These are phyloP conservation scores for Helicoverpa zea DNA, from an alignment of 1,140 invertebrate species.

Conservation along the genomic window DNA sequence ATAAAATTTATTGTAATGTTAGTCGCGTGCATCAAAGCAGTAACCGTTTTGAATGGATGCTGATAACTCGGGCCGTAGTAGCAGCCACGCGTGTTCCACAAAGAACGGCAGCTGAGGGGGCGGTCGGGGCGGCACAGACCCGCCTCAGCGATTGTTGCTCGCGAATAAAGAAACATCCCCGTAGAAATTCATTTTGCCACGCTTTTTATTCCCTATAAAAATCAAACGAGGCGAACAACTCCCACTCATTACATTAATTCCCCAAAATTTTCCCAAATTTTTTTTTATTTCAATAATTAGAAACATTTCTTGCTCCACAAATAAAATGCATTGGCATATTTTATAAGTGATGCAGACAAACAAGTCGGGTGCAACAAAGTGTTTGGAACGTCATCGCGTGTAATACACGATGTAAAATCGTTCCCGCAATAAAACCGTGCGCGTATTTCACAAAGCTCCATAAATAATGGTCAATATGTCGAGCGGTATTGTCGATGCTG, in stretches of 20 bases:
- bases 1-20: slow-evolving; percentile 8
- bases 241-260: slow-evolving; percentile 26
- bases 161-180: slow-evolving; percentile 53
- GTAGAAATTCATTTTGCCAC: slow-evolving; percentile 62
- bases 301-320: slow-evolving; percentile 16
- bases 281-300: slow-evolving; percentile 38
- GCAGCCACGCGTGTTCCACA: slow-evolving; percentile 54
- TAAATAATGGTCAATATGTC: slow-evolving; percentile 86
- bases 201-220: slow-evolving; percentile 56
- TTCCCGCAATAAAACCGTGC: slow-evolving; percentile 82
- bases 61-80: slow-evolving; percentile 21
- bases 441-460: slow-evolving; percentile 78
- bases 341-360: slow-evolving; percentile 53
- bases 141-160: slow-evolving; percentile 65
- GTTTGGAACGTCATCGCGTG: slow-evolving; percentile 72
- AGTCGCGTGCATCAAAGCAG: slow-evolving; percentile 38
- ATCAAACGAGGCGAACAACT: slow-evolving; percentile 22
- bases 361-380: slow-evolving; percentile 70
- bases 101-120: slow-evolving; percentile 64
- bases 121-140: slow-evolving; percentile 64
- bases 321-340: slow-evolving; percentile 54
- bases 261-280: no score
- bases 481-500: slow-evolving; percentile 82
- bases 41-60: slow-evolving; percentile 38
- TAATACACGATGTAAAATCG: slow-evolving; percentile 79